Evolutionary conservation across 2,113 vertebrate species (phyloP).

Genomic region (Brienomyrus brachyistius): DNA sequence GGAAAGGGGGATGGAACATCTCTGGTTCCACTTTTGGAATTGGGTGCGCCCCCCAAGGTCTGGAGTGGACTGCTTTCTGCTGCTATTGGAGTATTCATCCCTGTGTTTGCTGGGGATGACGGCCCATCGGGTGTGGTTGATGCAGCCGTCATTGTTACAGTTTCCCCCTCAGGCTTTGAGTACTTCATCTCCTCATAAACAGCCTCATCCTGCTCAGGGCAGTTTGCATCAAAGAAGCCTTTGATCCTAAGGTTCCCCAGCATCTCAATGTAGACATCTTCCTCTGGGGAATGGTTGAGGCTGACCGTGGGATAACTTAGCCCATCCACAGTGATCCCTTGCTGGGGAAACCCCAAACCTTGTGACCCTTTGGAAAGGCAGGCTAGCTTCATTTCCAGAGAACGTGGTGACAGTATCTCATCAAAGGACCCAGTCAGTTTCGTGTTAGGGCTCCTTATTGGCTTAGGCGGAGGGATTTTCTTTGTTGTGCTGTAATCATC

Average conservation of each 20-base stretch:
- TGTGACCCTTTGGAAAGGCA: constrained; percentile 53
- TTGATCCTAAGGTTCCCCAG: constrained; percentile 64
- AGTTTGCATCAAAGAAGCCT: constrained; percentile 49
- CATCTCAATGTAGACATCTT: constrained; percentile 94
- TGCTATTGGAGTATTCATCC: neutral
- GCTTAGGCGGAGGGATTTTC: constrained; percentile 91
- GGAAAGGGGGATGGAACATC: constrained; percentile 91
- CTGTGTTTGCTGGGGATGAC: neutral
- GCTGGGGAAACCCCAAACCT: constrained; percentile 55
- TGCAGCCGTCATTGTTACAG: neutral
- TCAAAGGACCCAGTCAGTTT: constrained; percentile 89
- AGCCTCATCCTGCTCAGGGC: constrained; percentile 73
- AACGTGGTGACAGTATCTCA: constrained; percentile 75
- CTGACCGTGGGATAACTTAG: constrained; percentile 52
- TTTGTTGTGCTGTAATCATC: constrained; percentile 93
- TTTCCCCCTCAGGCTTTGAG: constrained; percentile 66
- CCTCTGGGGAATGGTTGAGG: constrained; percentile 59
- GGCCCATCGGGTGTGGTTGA: neutral
- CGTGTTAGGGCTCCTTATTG: constrained; percentile 90
- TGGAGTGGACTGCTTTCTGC: neutral
- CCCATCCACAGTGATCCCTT: constrained; percentile 57
- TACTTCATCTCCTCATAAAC: constrained; percentile 98
- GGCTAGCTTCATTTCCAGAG: constrained; percentile 61
- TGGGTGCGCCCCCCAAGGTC: neutral
- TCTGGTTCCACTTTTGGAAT: constrained; percentile 56